Evolutionary conservation across 2,113 vertebrate species (phyloP).

Genomic region (Regulus satrapa): DNA sequence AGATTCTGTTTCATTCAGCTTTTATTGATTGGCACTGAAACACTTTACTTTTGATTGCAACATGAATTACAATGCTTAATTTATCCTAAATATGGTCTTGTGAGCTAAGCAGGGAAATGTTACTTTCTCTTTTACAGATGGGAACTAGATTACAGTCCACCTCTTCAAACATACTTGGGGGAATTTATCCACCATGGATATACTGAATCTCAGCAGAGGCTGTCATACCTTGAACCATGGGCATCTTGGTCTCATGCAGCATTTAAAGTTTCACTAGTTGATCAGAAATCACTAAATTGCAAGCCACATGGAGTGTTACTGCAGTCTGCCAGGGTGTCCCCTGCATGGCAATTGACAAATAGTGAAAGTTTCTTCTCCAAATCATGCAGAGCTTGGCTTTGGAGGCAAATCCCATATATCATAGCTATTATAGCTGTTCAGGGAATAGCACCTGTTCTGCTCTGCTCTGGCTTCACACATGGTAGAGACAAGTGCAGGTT

Average conservation of each 20-base stretch:
- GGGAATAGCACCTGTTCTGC: not conserved
- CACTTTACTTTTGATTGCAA: slow-evolving; percentile 24
- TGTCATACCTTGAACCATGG: not conserved
- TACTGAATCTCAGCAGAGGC: not conserved
- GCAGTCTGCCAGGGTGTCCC: not conserved
- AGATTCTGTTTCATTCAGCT: not conserved
- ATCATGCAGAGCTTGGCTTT: not conserved
- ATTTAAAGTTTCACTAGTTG: not conserved
- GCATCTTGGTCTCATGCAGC: not conserved
- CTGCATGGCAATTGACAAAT: not conserved
- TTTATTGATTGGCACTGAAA: slow-evolving; percentile 28
- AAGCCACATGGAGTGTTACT: not conserved
- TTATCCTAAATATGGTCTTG: not conserved
- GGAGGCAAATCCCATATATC: not conserved
- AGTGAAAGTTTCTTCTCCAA: not conserved
- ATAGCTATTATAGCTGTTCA: not conserved
- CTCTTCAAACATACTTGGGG: not conserved
- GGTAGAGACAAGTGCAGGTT: not conserved
- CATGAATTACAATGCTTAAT: slow-evolving; percentile 1
- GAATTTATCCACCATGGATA: fast-evolving
- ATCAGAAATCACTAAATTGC: not conserved
- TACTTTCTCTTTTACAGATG: not conserved
- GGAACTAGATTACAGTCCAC: not conserved
- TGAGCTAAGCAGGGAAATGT: not conserved
- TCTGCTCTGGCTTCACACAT: not conserved